Conservation (phyloP, 2,888 invertebrate species). For the Nomada lathburiana region DNA sequence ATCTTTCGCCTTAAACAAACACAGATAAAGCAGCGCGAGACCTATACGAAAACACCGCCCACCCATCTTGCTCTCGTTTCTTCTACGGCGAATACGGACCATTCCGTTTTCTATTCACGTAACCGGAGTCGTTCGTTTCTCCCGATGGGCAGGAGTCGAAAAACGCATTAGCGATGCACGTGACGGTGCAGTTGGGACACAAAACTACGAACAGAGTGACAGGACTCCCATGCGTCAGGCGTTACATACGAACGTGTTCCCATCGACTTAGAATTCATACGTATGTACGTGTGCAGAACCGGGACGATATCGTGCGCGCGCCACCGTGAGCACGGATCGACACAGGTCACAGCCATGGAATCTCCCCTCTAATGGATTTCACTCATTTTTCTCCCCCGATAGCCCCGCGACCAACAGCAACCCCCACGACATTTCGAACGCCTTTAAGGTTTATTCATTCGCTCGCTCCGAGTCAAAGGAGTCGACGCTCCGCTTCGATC, state of each 20-base stretch:
- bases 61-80: conserved; percentile 14
- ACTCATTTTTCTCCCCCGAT: conserved; percentile 84
- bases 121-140: conserved; percentile 44
- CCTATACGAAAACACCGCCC: conserved; percentile 7
- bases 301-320: conserved; percentile 43
- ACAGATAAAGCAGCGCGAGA: conserved; percentile 40
- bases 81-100: conserved; percentile 4
- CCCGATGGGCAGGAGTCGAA: conserved; percentile 48
- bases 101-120: conserved; percentile 31
- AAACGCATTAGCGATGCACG: conserved; percentile 79
- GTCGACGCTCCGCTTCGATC: conserved; percentile 11
- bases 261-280: conserved; percentile 55
- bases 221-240: conserved; percentile 57
- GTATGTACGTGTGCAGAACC: conserved; percentile 38
- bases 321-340: conserved; percentile 69
- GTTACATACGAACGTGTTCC: conserved; percentile 18
- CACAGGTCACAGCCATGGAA: conserved; percentile 77
- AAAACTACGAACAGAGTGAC: conserved; percentile 57
- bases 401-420: conserved; percentile 74
- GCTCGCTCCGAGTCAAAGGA: conserved; percentile 30
- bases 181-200: conserved; percentile 68
- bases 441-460: conserved; percentile 73
- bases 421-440: conserved; percentile 69
- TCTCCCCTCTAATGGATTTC: conserved; percentile 83
- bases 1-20: conserved; percentile 48